Evolutionary conservation across 2,113 vertebrate genomes (phyloP).

Genomic region (Saimiri boliviensis): DNA sequence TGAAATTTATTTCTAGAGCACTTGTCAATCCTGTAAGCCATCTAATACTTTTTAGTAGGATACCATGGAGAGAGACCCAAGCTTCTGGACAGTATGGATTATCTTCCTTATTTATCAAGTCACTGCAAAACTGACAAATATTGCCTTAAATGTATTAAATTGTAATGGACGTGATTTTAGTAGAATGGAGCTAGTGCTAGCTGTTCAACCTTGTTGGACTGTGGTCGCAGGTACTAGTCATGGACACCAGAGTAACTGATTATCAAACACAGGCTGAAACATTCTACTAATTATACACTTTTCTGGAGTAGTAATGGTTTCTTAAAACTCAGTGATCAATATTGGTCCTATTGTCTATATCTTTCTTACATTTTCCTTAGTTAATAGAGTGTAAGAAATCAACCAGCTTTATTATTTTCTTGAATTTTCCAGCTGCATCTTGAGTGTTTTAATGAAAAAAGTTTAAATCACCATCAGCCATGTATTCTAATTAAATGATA

Average conservation of each 20-base stretch:
- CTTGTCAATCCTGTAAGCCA: neutral
- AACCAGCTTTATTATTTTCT: neutral
- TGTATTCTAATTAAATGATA: neutral
- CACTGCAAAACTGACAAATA: neutral
- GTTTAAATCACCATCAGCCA: neutral
- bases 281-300: neutral
- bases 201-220: neutral
- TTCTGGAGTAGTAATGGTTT: neutral
- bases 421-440: neutral
- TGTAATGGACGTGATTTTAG: neutral
- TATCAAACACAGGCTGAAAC: neutral
- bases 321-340: neutral
- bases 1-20: neutral
- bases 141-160: neutral
- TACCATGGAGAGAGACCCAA: neutral
- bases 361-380: neutral
- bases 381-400: neutral
- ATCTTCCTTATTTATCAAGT: neutral
- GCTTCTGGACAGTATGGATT: neutral
- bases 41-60: neutral
- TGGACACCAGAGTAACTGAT: neutral
- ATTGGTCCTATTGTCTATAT: neutral
- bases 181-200: neutral
- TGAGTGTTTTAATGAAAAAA: neutral
- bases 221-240: neutral